Evolutionary conservation across 2,113 vertebrate species (phyloP).

Genomic region (Buteo buteo): DNA sequence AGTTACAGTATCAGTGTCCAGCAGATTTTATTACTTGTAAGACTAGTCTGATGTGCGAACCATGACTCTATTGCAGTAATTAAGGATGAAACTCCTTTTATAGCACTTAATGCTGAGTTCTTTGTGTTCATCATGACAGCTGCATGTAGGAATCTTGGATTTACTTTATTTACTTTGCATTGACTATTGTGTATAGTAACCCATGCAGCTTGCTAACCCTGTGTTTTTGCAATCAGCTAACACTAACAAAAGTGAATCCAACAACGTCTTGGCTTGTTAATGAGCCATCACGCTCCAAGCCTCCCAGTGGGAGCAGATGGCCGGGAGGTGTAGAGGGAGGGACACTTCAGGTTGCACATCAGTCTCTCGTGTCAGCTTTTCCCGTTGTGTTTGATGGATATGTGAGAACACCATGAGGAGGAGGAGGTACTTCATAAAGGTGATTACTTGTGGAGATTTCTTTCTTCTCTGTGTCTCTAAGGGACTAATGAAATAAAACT

Average conservation of each 20-base stretch:
- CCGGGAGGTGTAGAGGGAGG: background rate
- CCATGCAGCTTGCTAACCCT: background rate
- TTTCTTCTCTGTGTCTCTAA: background rate
- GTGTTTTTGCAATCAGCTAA: background rate
- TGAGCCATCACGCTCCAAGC: background rate
- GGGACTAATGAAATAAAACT: background rate
- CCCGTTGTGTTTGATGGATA: rapidly evolving
- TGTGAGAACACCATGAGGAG: background rate
- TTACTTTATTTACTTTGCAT: background rate
- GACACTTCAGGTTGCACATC: rapidly evolving
- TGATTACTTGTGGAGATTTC: background rate
- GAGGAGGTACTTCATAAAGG: background rate
- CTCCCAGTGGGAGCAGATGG: background rate
- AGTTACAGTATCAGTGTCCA: rapidly evolving
- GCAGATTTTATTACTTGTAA: background rate
- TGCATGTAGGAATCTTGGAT: background rate
- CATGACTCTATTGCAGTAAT: background rate
- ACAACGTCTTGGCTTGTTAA: background rate
- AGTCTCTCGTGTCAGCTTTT: rapidly evolving
- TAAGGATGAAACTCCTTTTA: background rate
- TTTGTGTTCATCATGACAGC: background rate
- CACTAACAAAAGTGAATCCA: background rate
- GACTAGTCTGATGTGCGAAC: background rate
- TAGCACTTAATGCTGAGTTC: background rate
- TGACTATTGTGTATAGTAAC: background rate